Conservation (phyloP, 2,888 invertebrate genomes). For the Phengaris alcon region DNA sequence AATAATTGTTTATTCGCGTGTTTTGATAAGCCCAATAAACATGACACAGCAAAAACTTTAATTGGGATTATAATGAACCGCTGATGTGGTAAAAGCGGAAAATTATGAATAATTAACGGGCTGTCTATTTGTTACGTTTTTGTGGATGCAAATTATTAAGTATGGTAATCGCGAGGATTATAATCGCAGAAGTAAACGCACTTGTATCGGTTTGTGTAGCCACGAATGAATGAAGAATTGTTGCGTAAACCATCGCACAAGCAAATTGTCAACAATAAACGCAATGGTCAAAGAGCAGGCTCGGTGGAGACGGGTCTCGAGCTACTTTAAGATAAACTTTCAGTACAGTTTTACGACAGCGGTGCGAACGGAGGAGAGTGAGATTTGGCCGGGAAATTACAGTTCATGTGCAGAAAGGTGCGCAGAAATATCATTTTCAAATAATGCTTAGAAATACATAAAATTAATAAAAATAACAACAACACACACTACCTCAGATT, state of each 20-base stretch:
- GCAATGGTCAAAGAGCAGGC: no score
- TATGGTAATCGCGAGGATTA: background rate
- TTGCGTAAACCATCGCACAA: background rate
- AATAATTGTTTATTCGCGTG: slow-evolving; percentile 12
- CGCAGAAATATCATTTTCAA: no score
- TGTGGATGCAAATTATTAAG: background rate
- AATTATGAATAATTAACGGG: slow-evolving; percentile 17
- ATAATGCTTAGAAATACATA: no score
- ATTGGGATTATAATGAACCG: background rate
- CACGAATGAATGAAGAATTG: background rate
- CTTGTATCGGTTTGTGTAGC: background rate
- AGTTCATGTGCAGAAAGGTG: no score
- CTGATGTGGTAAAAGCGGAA: slow-evolving; percentile 13
- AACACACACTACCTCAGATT: no score
- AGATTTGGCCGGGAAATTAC: no score
- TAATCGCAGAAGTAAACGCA: background rate
- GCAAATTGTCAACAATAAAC: no score
- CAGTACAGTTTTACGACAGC: no score
- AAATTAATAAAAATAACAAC: no score
- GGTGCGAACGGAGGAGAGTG: no score
- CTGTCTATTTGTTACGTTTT: background rate
- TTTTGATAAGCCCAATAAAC: background rate
- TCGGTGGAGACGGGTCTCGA: no score
- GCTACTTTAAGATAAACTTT: no score
- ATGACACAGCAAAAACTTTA: slow-evolving; percentile 14